phyloP scores from a whole-genome alignment of 1,140 invertebrate species.

The Papilio aristodemus region DNA sequence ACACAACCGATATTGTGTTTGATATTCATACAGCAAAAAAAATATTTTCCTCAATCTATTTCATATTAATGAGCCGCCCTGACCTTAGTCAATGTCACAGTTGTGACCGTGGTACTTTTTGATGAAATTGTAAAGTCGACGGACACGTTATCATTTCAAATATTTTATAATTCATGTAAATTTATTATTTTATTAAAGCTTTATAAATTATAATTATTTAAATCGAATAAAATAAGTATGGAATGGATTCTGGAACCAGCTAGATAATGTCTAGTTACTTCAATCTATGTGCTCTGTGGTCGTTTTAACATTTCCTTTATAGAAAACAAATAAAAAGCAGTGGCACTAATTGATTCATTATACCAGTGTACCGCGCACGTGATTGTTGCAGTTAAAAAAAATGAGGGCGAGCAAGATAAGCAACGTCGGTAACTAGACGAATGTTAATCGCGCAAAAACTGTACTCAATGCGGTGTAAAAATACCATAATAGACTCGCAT shows the following conservation, averaged over 20 bases:
- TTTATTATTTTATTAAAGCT: too few species aligned
- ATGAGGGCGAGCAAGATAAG: constrained; percentile 30
- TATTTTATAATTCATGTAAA: too few species aligned
- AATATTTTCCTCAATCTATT: background rate
- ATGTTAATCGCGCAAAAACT: constrained; percentile 44
- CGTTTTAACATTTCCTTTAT: constrained; percentile 2
- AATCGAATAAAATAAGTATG: too few species aligned
- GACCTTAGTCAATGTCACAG: background rate
- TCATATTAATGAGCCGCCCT: background rate
- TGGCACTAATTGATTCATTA: constrained; percentile 24
- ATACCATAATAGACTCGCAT: constrained; percentile 36
- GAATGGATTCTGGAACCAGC: too few species aligned
- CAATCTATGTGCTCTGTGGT: background rate
- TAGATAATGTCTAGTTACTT: background rate
- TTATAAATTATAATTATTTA: too few species aligned
- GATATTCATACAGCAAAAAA: background rate
- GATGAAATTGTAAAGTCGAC: background rate
- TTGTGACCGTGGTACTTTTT: background rate
- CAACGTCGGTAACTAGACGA: constrained; percentile 35
- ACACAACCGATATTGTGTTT: too few species aligned
- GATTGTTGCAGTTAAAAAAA: constrained; percentile 30
- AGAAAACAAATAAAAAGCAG: constrained; percentile 26
- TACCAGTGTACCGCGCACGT: constrained; percentile 18
- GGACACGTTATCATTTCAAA: background rate
- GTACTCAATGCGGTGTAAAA: constrained; percentile 46